Evolutionary conservation across 2,888 invertebrate genomes (phyloP), one percentile per base, ranked within the genome.

Genomic region (Xestia xanthographa): DNA sequence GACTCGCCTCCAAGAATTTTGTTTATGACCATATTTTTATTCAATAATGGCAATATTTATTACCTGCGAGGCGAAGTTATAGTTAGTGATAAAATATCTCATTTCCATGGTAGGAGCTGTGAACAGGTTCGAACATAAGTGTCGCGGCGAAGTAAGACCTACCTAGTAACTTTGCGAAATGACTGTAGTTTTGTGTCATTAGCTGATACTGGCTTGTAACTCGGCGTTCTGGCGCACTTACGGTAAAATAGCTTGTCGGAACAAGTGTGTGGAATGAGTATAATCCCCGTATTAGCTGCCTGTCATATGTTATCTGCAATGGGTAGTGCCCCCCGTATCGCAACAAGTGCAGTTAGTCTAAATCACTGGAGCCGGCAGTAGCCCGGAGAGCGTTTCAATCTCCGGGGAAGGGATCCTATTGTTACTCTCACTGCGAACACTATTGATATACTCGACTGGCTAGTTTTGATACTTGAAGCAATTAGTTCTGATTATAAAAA

Each of bases 341-440:
- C 93, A 94, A 94, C 95, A 95, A 94, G 95, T 94, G 95, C 93
- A 94, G 94, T 95, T 95, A 93, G 93, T 92, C 92, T 95, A 95
- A 95, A 96, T 96, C 95, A 94, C 94, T 93, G 93, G 89, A 91
- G 86, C 88, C 89, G 87, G 89, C 90, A 91, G 92, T 93, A 90
- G 91, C 91, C 93, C 93, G 89, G 91, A 92, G 93, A 92, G 91
- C 91, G 91, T 93, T 93, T 88, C 91, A 89, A 92, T 94, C 95
- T 93, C 95, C 83, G 83, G 95, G 94, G 96, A 93, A 89, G 90
- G 88, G 88, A 90, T 91, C 90, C 90, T 84, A 89, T 92, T 93
- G 94, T 93, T 90, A 90, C 87, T 84, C 91, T 87, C 89, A 80
- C 85, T 90, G 84, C 82, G 77, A 88, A 77, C 77, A 79, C 77